Percentiles rank a stretch among this genome's conserved stretches.
Evolutionary conservation across 2,113 vertebrate genomes (phyloP).

Genomic region (Spheniscus mendiculus): DNA sequence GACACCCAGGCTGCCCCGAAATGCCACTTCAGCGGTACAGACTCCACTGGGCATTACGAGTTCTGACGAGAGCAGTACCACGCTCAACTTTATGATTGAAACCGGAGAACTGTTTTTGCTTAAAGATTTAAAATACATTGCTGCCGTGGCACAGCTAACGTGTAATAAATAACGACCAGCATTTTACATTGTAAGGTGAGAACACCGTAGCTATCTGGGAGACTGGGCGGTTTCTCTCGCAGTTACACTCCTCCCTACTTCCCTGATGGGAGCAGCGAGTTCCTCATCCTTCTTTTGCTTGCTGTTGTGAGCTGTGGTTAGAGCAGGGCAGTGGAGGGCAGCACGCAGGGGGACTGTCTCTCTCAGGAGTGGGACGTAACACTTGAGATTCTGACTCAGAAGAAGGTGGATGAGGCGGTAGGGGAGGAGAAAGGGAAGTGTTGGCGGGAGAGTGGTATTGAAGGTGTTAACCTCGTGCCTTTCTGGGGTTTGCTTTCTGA

Average conservation of each 20-base stretch:
- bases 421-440: not conserved
- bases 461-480: not conserved
- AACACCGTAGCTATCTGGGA: accelerated
- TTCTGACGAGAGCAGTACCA: not conserved
- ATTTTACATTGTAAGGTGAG: not conserved
- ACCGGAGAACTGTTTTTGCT: not conserved
- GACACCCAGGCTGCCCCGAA: not conserved
- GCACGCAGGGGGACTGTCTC: no score
- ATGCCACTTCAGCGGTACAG: not conserved
- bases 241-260: not conserved
- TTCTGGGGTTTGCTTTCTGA: not conserved
- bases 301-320: not conserved
- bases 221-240: not conserved
- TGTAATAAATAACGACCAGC: no score
- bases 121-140: not conserved
- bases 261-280: not conserved
- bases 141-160: accelerated
- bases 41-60: accelerated
- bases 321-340: not conserved
- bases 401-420: not conserved
- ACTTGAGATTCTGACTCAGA: not conserved
- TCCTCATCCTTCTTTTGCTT: accelerated
- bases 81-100: accelerated
- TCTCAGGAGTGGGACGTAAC: no score
- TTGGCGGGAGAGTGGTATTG: no score